phyloP scores from a whole-genome alignment of 2,797 vertebrate genomes.

The Bovichtus diacanthus region DNA sequence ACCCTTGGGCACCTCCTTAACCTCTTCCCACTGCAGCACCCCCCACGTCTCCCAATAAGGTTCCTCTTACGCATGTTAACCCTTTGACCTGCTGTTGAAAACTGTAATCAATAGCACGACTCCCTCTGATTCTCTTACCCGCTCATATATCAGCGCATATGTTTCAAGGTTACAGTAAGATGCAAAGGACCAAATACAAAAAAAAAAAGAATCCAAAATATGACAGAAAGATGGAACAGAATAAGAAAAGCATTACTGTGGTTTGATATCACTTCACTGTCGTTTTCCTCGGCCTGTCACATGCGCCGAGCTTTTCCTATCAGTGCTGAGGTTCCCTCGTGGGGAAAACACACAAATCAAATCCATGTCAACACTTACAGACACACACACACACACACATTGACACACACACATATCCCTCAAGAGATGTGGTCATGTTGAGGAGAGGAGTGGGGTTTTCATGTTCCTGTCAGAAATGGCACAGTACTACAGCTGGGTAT shows the following conservation, averaged over 20 bases:
- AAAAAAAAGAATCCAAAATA: neutral
- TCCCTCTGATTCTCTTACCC: conserved; percentile 14
- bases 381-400: too few relatives aligned
- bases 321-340: conserved; percentile 10
- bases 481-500: too few relatives aligned
- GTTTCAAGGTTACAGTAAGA: conserved; percentile 7
- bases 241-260: neutral
- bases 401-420: conserved; percentile 14
- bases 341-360: conserved; percentile 32
- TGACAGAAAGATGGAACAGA: neutral
- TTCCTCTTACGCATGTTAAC: conserved; percentile 70
- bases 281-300: neutral
- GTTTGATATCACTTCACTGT: neutral
- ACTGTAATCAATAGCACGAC: conserved; percentile 69
- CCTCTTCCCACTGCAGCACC: conserved; percentile 44
- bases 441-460: conserved; percentile 29
- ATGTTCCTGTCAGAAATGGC: conserved; percentile 26
- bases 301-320: neutral
- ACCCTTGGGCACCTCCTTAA: conserved; percentile 39
- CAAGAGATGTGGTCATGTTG: conserved; percentile 34
- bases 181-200: neutral
- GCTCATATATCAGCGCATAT: conserved; percentile 14
- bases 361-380: conserved; percentile 22
- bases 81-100: conserved; percentile 63
- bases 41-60: conserved; percentile 51